Conservation (phyloP, 2,888 invertebrate species). For the Dryobota labecula region DNA sequence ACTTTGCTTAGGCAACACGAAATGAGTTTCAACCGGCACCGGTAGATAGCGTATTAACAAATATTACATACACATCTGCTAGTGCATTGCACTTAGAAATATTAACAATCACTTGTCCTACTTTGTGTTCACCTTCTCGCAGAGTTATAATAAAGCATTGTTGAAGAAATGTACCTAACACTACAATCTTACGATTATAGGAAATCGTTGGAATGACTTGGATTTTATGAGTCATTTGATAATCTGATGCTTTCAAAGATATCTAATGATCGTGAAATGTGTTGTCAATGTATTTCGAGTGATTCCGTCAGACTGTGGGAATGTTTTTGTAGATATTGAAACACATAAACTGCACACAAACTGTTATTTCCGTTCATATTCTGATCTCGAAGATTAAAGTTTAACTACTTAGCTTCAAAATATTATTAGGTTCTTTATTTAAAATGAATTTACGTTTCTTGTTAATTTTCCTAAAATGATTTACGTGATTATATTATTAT, state of each 20-base stretch:
- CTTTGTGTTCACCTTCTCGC: conserved; percentile 7
- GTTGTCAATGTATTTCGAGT: conserved; percentile 7
- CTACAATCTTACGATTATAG: conserved; percentile 1
- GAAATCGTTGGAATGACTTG: neutral
- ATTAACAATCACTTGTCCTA: conserved; percentile 14
- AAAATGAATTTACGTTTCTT: neutral
- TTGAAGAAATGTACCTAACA: conserved; percentile 2
- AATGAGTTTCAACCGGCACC: neutral
- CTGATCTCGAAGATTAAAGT: neutral
- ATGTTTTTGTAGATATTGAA: neutral
- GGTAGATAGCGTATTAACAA: conserved; percentile 3
- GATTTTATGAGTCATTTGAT: conserved; percentile 17
- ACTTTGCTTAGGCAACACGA: neutral
- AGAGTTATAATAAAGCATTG: conserved; percentile 3
- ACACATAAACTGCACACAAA: too few relatives aligned
- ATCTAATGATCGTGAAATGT: conserved; percentile 18
- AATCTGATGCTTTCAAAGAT: conserved; percentile 27
- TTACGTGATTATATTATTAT: neutral
- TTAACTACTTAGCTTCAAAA: too few relatives aligned
- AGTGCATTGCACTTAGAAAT: neutral
- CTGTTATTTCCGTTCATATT: neutral
- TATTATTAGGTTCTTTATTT: neutral
- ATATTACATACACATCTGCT: neutral
- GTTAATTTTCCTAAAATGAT: too few relatives aligned
- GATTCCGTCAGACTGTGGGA: conserved; percentile 12